A percentile compares a stretch with the other conserved stretches of the same genome.
Conservation (phyloP, 2,113 vertebrate species). For the Sturnira hondurensis region DNA sequence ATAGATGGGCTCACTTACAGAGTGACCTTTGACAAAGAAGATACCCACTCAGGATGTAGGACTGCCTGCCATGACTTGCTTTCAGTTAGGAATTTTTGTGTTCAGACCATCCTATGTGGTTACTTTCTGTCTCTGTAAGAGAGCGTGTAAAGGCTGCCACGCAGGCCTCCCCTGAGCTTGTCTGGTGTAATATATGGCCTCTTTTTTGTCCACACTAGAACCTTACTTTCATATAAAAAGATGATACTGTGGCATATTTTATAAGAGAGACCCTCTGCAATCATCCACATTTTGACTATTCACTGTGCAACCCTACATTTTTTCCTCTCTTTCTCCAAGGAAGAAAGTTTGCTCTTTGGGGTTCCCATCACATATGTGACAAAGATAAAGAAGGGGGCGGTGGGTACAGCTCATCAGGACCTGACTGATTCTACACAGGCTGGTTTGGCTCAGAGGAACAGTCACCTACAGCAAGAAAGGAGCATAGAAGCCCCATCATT, state of each 20-base stretch:
- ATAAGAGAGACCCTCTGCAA: neutral
- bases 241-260: neutral
- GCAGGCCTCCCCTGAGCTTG: neutral
- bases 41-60: neutral
- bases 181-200: neutral
- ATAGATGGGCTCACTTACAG: neutral
- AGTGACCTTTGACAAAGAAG: neutral
- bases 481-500: neutral
- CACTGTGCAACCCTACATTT: neutral
- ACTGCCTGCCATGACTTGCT: neutral
- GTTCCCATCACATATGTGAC: neutral
- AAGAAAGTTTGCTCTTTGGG: conserved; percentile 17
- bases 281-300: neutral
- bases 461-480: neutral
- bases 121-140: neutral
- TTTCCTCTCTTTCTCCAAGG: neutral
- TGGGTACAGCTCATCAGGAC: neutral
- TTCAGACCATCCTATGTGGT: neutral
- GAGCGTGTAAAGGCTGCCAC: neutral
- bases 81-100: neutral
- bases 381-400: neutral
- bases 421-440: neutral
- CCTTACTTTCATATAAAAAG: conserved; percentile 27
- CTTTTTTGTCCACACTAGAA: neutral
- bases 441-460: neutral